Evolutionary conservation across 2,113 vertebrate genomes (phyloP).

Genomic region (Upupa epops): DNA sequence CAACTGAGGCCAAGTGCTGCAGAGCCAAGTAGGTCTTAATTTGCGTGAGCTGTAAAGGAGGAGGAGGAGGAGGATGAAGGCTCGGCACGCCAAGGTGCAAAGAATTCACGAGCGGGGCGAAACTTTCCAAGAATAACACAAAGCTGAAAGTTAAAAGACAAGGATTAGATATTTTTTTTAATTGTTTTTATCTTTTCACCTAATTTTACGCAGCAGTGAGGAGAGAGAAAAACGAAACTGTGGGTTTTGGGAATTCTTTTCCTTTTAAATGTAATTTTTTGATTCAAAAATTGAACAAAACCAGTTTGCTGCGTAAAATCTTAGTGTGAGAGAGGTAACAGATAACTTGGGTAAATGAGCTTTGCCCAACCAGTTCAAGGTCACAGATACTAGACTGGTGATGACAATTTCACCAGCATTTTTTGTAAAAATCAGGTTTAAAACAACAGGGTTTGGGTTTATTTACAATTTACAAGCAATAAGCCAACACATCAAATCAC

Average conservation of each 20-base stretch:
- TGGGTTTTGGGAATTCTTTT: too few species aligned
- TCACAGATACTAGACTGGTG: not conserved
- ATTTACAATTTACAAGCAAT: not conserved
- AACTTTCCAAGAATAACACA: constrained; percentile 90
- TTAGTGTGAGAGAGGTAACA: not conserved
- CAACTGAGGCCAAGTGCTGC: constrained; percentile 78
- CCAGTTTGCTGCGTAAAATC: not conserved
- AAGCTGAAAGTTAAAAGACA: constrained; percentile 96
- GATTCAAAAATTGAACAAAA: not conserved
- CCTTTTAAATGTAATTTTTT: too few species aligned
- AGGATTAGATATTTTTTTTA: constrained; percentile 78
- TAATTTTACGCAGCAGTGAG: constrained; percentile 38
- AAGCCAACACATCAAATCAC: not conserved
- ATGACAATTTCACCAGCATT: not conserved
- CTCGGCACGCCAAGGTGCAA: constrained; percentile 84
- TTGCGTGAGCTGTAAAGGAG: constrained; percentile 88
- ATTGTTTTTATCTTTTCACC: constrained; percentile 59
- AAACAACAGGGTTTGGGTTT: not conserved
- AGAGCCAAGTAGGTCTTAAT: constrained; percentile 88
- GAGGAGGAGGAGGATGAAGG: constrained; percentile 83
- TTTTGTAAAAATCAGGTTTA: not conserved
- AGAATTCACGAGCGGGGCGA: constrained; percentile 84
- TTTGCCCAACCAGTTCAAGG: not conserved
- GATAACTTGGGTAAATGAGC: not conserved
- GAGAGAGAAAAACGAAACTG: too few species aligned